phyloP scores from a whole-genome alignment of 2,888 invertebrate genomes.

The Chymomyza amoena region DNA sequence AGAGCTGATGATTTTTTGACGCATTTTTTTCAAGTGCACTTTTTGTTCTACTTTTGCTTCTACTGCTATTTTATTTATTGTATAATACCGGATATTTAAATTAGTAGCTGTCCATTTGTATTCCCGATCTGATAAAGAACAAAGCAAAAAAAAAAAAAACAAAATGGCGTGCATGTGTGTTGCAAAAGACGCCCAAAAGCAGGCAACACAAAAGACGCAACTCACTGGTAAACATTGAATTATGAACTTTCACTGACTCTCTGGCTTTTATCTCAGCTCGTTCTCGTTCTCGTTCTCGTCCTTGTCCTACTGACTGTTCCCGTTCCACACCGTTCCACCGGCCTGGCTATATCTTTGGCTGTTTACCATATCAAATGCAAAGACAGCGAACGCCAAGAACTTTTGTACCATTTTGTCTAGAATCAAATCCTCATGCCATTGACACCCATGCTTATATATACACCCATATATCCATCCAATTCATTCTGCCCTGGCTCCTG shows the following conservation, averaged over 20 bases:
- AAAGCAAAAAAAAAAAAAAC: background rate
- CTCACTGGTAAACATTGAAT: conserved; percentile 64
- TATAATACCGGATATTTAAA: conserved; percentile 70
- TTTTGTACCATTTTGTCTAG: conserved; percentile 3
- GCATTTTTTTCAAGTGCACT: background rate
- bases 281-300: background rate
- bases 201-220: conserved; percentile 37
- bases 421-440: background rate
- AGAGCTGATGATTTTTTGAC: no score
- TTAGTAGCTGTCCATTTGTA: conserved; percentile 60
- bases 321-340: background rate
- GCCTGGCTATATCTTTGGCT: background rate
- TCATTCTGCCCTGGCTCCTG: background rate
- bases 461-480: background rate
- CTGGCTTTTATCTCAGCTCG: background rate
- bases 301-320: background rate
- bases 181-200: conserved; percentile 19
- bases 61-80: conserved; percentile 47
- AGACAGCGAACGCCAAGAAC: conserved; percentile 13
- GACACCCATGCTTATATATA: background rate
- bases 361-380: conserved; percentile 60
- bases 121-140: background rate
- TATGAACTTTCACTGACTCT: conserved; percentile 35
- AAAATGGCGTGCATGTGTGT: background rate
- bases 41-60: background rate